Base-by-base conservation (phyloP, 2,113 vertebrate genomes). In the Benitochromis conjunctus region DNA sequence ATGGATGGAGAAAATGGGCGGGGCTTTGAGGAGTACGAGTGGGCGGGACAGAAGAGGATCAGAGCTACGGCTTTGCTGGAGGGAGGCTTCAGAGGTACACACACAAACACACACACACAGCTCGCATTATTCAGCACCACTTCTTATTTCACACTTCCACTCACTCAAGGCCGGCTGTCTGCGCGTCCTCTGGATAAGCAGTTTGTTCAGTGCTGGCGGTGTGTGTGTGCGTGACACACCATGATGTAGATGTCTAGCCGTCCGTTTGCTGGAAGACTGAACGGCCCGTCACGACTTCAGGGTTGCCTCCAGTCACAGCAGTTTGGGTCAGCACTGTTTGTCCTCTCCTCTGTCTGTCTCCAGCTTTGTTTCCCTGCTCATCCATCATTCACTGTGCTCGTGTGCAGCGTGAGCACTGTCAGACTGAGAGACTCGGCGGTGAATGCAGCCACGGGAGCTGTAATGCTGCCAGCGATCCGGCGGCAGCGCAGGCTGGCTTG, bases 1-100 rank as follows among this genome's bases (percentile, higher is more conserved):
- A 97, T 98, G 83, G 98, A 99, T 79, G 97, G 97, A 2, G 99
- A 99, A 92, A 99, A 97, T 1, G 97, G 97, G 86, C 98, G 97
- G 87, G 98, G 98, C 94, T 99, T 99, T 82, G 99, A 99, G 83
- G 99, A 99, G 84, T 99, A 99, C 48, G 99, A 99, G 86, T 99
- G 99, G 99, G 99, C 98, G 1, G 98, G 99, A 5, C 99, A 99
- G 97, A 99, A 99, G 95, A 97, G 99, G 96, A 98, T 99, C 96
- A 96, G 99, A 91, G 99, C 98, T 26, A 99, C 98, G 1, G 97
- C 98, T 51, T 96, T 99, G 82, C 95, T 99, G 94, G 98, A 99
- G 92, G 99, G 99, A 89, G 99, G 99, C 83, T 99, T 99, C 94
- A 96, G 98, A 97, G 99, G 98, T 99, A 96, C 6, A 13, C 3